Evolutionary conservation across 2,113 vertebrate species (phyloP).

Genomic region (Microcebus griseorufus): DNA sequence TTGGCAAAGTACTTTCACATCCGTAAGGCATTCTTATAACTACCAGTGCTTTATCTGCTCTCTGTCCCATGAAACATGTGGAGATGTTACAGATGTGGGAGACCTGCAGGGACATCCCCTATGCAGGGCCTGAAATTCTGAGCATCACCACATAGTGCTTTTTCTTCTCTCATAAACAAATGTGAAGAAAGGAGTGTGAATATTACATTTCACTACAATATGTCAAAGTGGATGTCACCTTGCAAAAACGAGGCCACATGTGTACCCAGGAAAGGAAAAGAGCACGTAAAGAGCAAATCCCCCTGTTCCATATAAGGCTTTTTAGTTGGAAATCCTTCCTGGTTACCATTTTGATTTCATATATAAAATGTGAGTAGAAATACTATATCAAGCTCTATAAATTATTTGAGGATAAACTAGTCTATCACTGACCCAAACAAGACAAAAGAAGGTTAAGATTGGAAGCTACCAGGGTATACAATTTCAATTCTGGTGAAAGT

Average conservation of each 20-base stretch:
- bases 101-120: not conserved
- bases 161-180: not conserved
- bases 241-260: not conserved
- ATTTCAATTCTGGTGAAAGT: not conserved
- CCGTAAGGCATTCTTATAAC: not conserved
- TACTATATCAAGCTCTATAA: not conserved
- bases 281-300: not conserved
- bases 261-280: not conserved
- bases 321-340: not conserved
- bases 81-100: not conserved
- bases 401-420: not conserved
- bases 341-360: no score
- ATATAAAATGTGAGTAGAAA: not conserved
- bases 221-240: not conserved
- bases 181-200: not conserved
- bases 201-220: not conserved
- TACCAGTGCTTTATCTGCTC: not conserved
- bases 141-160: not conserved
- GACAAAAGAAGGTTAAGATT: not conserved
- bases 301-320: not conserved
- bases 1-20: no score
- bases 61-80: not conserved
- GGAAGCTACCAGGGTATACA: not conserved
- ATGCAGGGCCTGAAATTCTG: not conserved
- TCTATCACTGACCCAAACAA: not conserved